Base-by-base conservation (phyloP, 1,140 invertebrate species). In the Drosophila lini region DNA sequence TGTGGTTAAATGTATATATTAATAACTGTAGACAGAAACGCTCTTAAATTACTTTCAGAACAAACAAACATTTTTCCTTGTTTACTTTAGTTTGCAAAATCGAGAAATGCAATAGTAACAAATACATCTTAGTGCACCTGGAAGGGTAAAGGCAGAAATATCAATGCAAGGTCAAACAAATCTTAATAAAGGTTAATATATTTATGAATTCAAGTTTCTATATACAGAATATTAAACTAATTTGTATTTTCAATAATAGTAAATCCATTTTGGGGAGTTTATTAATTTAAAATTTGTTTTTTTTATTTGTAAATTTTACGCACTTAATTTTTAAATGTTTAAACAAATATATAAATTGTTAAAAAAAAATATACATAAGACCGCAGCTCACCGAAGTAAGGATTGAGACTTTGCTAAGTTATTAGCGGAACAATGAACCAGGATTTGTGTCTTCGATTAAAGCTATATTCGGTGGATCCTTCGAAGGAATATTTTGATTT, bases 211-310 rank as follows among this genome's bases (percentile, higher is more conserved):
- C 19, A 13, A 3, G 19, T 7, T 45, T 45, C 0, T 45, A 5
- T 22, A 19, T 22, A 2, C 6, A 11, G 11, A 44, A 6, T 19
- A 3, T 19, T 45, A 3, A 7, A 7, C 3, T 13, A 22, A 7
- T 6, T 44, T 11, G 5, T 3, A 3, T 13, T 13, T 13, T 0
- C 5, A 0, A 3, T 45, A 3, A 22, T 22, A 6, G 16, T 19
- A 22, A 22, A 44, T 11, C 13, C 19, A 19, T 19, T 40, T 4
- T 1, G 3, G 3, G 25, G 25, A 25, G 25, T 28, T 28, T 25
- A 3, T 22, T n/a, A 44, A 11, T 22, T 13, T 22, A 22, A 3
- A 22, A 22, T 5, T 38, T 15, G 19, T 36, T 36, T n/a, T 13
- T 36, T 36, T 40, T 15, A 11, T 44, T 1, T 42, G 19, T 22